Conservation (phyloP, 2,888 invertebrate genomes). For the Sisyra nigra region DNA sequence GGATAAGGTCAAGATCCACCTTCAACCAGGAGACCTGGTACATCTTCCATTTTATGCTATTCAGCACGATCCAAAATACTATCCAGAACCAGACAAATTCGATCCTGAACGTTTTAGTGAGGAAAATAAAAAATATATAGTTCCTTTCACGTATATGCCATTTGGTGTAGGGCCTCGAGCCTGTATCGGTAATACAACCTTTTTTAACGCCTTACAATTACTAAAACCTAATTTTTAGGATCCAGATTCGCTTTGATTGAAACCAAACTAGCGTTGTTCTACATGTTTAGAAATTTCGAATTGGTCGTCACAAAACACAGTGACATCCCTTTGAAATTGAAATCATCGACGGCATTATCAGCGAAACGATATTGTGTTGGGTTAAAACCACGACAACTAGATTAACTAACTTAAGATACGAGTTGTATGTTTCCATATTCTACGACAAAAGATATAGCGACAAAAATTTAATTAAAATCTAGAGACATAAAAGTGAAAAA, state of each 20-base stretch:
- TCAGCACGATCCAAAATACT: constrained; percentile 28
- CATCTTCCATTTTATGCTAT: constrained; percentile 24
- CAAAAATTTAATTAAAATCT: too few species aligned
- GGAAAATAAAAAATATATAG: constrained; percentile 24
- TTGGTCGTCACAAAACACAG: constrained; percentile 3
- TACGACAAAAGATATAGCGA: too few species aligned
- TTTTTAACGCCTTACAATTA: too few species aligned
- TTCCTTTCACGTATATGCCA: constrained; percentile 30
- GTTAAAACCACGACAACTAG: too few species aligned
- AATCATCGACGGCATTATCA: not conserved
- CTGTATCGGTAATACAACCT: constrained; percentile 19
- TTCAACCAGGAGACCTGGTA: constrained; percentile 20
- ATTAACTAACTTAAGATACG: too few species aligned
- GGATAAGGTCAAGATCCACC: constrained; percentile 10
- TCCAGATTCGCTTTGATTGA: constrained; percentile 6
- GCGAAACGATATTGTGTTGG: not conserved
- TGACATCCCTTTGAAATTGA: not conserved
- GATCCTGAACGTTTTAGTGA: constrained; percentile 32
- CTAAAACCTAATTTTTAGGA: constrained; percentile 1
- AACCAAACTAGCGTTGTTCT: not conserved
- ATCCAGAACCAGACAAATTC: constrained; percentile 32
- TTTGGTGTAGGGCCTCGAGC: constrained; percentile 26
- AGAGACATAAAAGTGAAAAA: too few species aligned
- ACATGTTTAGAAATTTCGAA: constrained; percentile 3
- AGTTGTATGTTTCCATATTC: too few species aligned